Percentiles rank a stretch among this genome's conserved stretches.
Evolutionary conservation across 2,797 vertebrate genomes (phyloP).

Genomic region (Alauda arvensis): DNA sequence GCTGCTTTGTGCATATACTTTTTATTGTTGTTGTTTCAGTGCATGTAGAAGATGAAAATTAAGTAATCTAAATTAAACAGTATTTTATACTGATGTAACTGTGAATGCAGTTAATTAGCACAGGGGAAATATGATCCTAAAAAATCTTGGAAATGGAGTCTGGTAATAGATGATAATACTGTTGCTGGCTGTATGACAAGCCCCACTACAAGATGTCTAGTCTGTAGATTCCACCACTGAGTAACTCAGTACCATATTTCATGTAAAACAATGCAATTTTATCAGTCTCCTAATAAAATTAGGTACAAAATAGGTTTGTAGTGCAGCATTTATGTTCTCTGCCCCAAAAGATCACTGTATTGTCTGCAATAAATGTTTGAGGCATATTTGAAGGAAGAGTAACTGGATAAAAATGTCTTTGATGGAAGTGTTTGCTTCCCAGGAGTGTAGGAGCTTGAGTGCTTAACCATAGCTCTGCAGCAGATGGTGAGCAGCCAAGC

Average conservation of each 20-base stretch:
- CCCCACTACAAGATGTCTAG: conserved; percentile 27
- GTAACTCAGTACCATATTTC: conserved; percentile 30
- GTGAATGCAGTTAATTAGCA: conserved; percentile 30
- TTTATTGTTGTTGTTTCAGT: neutral
- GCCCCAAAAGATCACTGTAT: neutral
- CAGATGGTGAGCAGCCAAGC: conserved; percentile 26
- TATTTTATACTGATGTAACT: neutral
- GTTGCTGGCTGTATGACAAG: conserved; percentile 51
- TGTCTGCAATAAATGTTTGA: conserved; percentile 3
- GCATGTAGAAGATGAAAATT: neutral
- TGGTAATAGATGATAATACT: conserved; percentile 36
- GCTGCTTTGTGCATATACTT: neutral
- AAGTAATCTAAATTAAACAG: neutral
- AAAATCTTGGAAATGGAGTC: conserved; percentile 11
- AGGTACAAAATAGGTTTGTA: neutral
- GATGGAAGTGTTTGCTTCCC: conserved; percentile 16
- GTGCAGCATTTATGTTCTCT: conserved; percentile 5
- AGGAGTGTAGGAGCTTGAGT: neutral
- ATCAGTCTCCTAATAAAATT: conserved; percentile 36
- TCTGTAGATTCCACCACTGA: conserved; percentile 47
- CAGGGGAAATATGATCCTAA: conserved; percentile 8
- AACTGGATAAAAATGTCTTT: conserved; percentile 30
- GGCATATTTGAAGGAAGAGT: conserved; percentile 15
- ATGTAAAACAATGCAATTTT: conserved; percentile 34
- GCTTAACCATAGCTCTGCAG: neutral